Base-by-base conservation (phyloP, 1,140 invertebrate species). In the Drosophila repletoides region DNA sequence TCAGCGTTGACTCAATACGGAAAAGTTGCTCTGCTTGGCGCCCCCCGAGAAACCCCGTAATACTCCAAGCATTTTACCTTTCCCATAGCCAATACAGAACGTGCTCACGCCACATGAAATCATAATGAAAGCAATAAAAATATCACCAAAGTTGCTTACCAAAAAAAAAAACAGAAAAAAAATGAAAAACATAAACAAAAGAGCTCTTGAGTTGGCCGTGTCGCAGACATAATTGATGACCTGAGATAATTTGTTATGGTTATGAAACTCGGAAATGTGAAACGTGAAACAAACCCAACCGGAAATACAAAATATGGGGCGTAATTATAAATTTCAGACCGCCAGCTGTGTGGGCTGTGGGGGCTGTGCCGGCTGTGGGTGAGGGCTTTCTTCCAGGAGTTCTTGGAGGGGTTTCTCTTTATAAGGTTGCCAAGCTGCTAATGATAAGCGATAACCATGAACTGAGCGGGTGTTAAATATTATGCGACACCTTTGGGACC, bases 61-160 rank as follows among this genome's bases (percentile, higher is more conserved):
- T n/a, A n/a, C n/a, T n/a, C n/a, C n/a, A n/a, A n/a, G n/a, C n/a
- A n/a, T n/a, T n/a, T n/a, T n/a, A n/a, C 2, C 17, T 6, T 0
- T 17, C 9, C 10, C 36, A 41, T 29, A 24, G 10, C 17, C 36
- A 51, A 59, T 33, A 38, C 31, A 26, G 64, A 73, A 86, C 79
- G 80, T 84, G 79, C 75, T 59, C 52, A 60, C 40, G 60, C 79
- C 59, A 59, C 74, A 79, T 86, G 66, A 86, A 86, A 79, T 86
- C 74, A 84, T 84, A 84, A 84, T 84, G 79, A 84, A 81, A 81
- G 77, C 79, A 81, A 84, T 84, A 86, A 84, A 84, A 84, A 72
- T 61, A 86, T 79, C 74, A 79, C 15, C 79, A 61, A 72, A 68
- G 66, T 69, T 69, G 58, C 40, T 33, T 40, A 43, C 22, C 40